Percentiles rank a stretch among this genome's conserved stretches.
Evolutionary conservation across 2,113 vertebrate species (phyloP).

Genomic region (Halcyon malimbica): DNA sequence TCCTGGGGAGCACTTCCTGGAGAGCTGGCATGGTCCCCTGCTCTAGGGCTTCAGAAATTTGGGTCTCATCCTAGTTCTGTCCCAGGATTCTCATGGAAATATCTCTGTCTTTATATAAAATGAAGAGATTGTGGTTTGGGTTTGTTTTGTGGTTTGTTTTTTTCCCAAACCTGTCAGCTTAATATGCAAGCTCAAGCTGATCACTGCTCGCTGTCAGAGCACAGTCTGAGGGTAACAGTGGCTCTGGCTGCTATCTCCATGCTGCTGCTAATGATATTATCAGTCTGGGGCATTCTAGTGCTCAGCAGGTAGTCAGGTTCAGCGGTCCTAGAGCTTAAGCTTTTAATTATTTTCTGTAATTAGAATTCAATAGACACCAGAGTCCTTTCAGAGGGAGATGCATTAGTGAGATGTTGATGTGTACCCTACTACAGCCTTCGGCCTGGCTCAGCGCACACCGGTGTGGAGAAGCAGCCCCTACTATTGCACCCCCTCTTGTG

Average conservation of each 20-base stretch:
- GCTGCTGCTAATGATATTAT: not conserved
- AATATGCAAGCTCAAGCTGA: not conserved
- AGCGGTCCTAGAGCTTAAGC: not conserved
- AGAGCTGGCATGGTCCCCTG: fast-evolving
- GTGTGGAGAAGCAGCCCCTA: not conserved
- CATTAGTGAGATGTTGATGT: not conserved
- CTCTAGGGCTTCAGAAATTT: not conserved
- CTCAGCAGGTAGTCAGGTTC: not conserved
- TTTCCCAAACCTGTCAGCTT: not conserved
- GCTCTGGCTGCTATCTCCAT: not conserved
- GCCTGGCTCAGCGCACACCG: fast-evolving
- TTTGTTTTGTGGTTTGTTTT: too few species aligned
- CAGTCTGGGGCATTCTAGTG: not conserved
- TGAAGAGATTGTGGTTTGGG: not conserved
- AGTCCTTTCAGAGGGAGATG: not conserved
- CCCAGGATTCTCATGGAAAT: not conserved
- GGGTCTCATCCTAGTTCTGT: not conserved
- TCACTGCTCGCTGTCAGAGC: fast-evolving
- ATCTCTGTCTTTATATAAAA: not conserved
- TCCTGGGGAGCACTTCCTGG: not conserved
- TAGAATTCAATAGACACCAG: not conserved
- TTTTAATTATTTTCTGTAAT: not conserved
- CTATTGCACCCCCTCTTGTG: not conserved
- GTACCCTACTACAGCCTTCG: not conserved
- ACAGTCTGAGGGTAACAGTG: not conserved